These are phyloP conservation scores for Drosophila varians DNA, from an alignment of 1,140 invertebrate species.

Conservation along the genomic window DNA sequence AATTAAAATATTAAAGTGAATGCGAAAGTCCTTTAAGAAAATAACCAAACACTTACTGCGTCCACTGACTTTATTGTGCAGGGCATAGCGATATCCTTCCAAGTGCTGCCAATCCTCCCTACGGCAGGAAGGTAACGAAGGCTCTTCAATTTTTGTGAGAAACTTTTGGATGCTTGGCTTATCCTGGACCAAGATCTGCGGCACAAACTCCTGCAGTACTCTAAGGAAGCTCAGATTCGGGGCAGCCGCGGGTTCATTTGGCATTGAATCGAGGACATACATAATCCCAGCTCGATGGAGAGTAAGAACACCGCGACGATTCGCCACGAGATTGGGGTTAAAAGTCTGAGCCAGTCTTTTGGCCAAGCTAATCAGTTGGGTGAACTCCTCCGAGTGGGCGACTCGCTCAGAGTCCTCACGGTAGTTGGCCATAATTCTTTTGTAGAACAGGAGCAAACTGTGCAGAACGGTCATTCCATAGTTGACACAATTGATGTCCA, in stretches of 20 bases:
- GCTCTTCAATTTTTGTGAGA: slow-evolving; percentile 23
- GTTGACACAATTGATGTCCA: slow-evolving; percentile 34
- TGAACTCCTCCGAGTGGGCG: slow-evolving; percentile 17
- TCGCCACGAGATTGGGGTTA: slow-evolving; percentile 4
- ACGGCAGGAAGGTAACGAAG: slow-evolving; percentile 4
- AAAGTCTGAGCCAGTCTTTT: slow-evolving; percentile 22
- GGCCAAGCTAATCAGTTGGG: slow-evolving; percentile 27
- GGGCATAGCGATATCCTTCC: slow-evolving; percentile 24
- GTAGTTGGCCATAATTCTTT: not conserved
- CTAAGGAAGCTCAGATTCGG: slow-evolving; percentile 40
- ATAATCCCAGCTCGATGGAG: slow-evolving; percentile 53
- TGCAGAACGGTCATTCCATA: slow-evolving; percentile 64
- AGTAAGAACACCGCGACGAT: slow-evolving; percentile 22
- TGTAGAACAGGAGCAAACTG: slow-evolving; percentile 33
- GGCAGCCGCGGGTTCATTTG: not conserved
- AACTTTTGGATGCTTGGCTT: slow-evolving; percentile 4
- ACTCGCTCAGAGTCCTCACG: not conserved
- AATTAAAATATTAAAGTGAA: too few relatives aligned
- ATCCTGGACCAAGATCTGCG: slow-evolving; percentile 52
- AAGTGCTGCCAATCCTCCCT: slow-evolving; percentile 30
- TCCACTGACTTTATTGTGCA: not conserved
- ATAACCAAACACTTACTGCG: not conserved
- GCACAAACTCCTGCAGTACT: slow-evolving; percentile 49
- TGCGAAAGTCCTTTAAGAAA: too few relatives aligned
- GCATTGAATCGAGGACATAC: slow-evolving; percentile 19